These are phyloP conservation scores for Neolamprologus ventralis DNA, from an alignment of 2,113 vertebrate species.

Conservation along the genomic window DNA sequence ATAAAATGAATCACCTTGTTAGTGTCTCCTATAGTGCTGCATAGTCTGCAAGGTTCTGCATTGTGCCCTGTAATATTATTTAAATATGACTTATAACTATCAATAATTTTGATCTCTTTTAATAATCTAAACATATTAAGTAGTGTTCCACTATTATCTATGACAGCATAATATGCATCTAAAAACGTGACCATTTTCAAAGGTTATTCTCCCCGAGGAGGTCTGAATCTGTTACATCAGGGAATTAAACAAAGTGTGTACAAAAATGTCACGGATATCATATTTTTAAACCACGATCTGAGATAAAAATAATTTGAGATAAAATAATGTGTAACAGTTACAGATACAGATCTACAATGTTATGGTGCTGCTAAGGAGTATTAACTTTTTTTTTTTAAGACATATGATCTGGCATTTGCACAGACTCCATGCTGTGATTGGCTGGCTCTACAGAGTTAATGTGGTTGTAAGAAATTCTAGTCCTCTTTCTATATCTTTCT, in stretches of 20 bases:
- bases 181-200: neutral
- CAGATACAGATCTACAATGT: neutral
- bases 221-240: neutral
- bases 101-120: neutral
- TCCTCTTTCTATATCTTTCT: neutral
- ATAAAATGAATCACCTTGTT: neutral
- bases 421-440: neutral
- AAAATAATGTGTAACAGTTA: neutral
- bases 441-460: neutral
- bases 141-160: neutral
- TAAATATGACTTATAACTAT: neutral
- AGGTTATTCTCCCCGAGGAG: neutral
- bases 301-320: neutral
- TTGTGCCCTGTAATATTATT: neutral
- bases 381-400: neutral
- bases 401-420: neutral
- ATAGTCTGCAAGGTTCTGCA: neutral
- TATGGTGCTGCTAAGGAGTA: neutral
- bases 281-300: neutral
- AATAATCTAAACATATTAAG: neutral
- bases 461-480: neutral
- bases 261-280: neutral
- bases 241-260: neutral
- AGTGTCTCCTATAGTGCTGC: neutral
- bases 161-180: neutral